Percentiles rank a stretch among this genome's conserved stretches.
Conservation (phyloP, 2,797 vertebrate species). For the Buphagus erythrorhynchus region DNA sequence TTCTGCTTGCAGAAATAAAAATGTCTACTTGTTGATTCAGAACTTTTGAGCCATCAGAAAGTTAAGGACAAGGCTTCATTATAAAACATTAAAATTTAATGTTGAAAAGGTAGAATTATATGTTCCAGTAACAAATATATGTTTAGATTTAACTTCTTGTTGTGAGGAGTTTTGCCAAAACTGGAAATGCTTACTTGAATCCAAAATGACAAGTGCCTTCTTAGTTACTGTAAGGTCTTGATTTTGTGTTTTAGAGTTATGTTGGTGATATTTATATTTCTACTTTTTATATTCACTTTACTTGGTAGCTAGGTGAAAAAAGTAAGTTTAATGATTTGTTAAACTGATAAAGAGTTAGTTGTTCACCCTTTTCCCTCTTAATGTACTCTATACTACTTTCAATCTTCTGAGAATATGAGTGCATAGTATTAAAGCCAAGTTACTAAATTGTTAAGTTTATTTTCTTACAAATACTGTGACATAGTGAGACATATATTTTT, state of each 20-base stretch:
- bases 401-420: background rate
- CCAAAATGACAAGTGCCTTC: slow-evolving; percentile 19
- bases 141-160: background rate
- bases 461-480: slow-evolving; percentile 17
- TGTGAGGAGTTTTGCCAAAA: background rate
- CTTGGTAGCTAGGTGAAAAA: background rate
- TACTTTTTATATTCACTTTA: slow-evolving; percentile 18
- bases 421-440: background rate
- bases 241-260: background rate
- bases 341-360: background rate
- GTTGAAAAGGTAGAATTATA: background rate
- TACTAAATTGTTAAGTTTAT: background rate
- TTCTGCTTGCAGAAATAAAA: background rate
- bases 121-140: background rate
- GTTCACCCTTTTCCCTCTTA: background rate
- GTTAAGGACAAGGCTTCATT: background rate
- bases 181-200: slow-evolving; percentile 22
- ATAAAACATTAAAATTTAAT: background rate
- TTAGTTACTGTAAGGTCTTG: background rate
- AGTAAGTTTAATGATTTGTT: background rate
- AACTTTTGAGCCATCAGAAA: background rate
- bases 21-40: background rate
- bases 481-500: slow-evolving; percentile 2
- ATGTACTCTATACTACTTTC: background rate
- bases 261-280: background rate